Conservation (phyloP, 2,113 vertebrate species). For the Jaculus jaculus region DNA sequence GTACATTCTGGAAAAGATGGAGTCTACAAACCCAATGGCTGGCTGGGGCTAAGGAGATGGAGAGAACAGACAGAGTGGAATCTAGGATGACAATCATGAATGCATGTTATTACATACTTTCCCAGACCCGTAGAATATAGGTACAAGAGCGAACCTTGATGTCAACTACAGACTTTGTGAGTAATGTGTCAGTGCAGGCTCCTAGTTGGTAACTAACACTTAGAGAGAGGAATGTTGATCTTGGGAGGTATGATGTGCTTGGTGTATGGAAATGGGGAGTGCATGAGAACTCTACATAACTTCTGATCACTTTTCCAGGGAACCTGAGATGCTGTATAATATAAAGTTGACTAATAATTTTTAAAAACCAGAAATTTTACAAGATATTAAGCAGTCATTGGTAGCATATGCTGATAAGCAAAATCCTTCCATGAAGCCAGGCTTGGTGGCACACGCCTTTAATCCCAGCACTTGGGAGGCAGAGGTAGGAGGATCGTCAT, state of each 20-base stretch:
- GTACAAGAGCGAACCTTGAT: background rate
- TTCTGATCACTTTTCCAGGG: background rate
- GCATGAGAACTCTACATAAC: background rate
- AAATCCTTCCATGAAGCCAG: background rate
- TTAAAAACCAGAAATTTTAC: background rate
- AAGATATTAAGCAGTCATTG: background rate
- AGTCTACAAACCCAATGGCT: background rate
- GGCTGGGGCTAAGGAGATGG: background rate
- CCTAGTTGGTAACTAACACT: background rate
- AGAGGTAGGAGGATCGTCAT: no score
- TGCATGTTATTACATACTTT: no score
- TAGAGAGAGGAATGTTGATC: background rate
- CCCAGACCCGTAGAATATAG: background rate
- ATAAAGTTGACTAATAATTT: background rate
- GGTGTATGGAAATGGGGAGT: rapidly evolving
- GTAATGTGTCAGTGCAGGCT: background rate
- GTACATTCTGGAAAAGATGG: background rate
- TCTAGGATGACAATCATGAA: no score
- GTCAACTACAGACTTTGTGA: background rate
- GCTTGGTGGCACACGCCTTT: no score
- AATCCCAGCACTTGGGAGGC: no score
- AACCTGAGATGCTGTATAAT: background rate
- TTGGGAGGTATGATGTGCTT: no score
- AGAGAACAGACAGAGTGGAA: no score
- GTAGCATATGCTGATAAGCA: background rate